phyloP scores from a whole-genome alignment of 2,797 vertebrate genomes.

The Chromis chromis region DNA sequence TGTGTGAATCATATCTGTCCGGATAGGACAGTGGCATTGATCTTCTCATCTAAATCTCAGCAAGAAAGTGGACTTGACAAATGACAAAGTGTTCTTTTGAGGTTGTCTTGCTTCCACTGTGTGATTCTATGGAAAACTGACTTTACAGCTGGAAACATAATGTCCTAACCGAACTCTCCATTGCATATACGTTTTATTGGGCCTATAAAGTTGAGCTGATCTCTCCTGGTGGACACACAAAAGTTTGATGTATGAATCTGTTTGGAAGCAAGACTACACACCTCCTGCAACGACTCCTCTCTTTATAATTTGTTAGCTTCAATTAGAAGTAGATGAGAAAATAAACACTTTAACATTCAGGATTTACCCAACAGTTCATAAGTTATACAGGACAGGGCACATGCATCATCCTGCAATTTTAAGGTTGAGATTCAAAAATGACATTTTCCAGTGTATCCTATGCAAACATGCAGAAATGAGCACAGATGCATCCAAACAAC shows the following conservation, averaged over 20 bases:
- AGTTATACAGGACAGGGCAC: no score
- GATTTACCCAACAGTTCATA: neutral
- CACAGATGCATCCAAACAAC: neutral
- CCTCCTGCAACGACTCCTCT: constrained; percentile 2
- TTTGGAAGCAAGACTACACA: constrained; percentile 1
- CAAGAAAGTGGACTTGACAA: neutral
- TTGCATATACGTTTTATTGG: constrained; percentile 6
- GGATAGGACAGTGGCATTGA: neutral
- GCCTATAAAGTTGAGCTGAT: constrained; percentile 5
- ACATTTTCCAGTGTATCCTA: neutral
- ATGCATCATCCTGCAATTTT: neutral
- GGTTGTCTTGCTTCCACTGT: neutral
- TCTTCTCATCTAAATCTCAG: neutral
- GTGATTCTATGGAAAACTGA: neutral
- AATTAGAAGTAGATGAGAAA: neutral
- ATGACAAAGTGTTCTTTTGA: neutral
- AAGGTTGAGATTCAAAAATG: neutral
- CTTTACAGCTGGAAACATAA: neutral
- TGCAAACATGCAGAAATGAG: constrained; percentile 1
- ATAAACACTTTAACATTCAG: neutral
- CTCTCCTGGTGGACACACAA: constrained; percentile 11
- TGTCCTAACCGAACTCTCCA: neutral
- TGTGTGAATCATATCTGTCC: no score
- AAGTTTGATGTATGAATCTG: constrained; percentile 17
- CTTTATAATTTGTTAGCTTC: neutral